phyloP scores from a whole-genome alignment of 2,888 invertebrate genomes.

The Keiferia lycopersicella region DNA sequence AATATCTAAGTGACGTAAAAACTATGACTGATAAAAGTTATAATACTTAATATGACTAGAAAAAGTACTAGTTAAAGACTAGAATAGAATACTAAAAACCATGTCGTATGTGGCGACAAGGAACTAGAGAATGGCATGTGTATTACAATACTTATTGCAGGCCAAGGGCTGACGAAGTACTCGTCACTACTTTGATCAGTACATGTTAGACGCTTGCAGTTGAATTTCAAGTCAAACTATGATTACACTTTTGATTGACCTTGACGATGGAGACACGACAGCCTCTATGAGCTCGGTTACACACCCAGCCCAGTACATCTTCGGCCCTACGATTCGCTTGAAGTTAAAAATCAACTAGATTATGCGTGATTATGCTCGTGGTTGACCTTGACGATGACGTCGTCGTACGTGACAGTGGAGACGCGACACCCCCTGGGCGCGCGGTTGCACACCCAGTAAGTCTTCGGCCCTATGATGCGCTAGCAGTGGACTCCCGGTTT shows the following conservation, averaged over 20 bases:
- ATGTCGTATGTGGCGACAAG: no score
- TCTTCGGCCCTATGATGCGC: conserved; percentile 33
- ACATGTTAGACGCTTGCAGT: no score
- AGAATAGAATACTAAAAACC: no score
- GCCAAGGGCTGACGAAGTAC: no score
- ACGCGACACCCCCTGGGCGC: conserved; percentile 40
- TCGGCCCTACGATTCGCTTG: conserved; percentile 38
- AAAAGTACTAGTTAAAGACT: no score
- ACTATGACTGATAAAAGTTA: no score
- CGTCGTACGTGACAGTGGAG: conserved; percentile 36
- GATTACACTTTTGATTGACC: not conserved
- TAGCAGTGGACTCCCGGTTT: conserved; percentile 47
- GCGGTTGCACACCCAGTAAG: conserved; percentile 43
- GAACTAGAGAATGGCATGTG: no score
- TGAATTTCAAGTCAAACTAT: no score
- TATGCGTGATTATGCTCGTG: conserved; percentile 45
- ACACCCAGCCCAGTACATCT: conserved; percentile 43
- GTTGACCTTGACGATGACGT: conserved; percentile 35
- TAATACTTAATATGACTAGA: no score
- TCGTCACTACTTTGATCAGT: no score
- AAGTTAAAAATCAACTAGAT: conserved; percentile 45
- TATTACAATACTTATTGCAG: no score
- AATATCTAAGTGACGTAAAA: no score
- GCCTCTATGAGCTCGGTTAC: conserved; percentile 36
- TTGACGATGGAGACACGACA: conserved; percentile 42